phyloP scores from a whole-genome alignment of 2,888 invertebrate species.

The Belgica antarctica region DNA sequence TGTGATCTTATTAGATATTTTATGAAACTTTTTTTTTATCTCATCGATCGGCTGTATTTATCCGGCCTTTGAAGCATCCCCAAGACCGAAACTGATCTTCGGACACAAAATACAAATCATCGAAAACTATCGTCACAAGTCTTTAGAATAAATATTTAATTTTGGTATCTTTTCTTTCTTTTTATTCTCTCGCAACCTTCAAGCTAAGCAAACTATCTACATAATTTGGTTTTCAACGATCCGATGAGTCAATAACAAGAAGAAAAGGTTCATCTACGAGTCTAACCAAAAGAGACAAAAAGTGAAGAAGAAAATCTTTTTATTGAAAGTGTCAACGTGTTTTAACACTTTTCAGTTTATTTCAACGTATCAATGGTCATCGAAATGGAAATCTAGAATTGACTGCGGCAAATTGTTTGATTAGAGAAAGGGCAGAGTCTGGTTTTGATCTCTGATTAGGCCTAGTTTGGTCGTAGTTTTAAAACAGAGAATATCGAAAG shows the following conservation, averaged over 20 bases:
- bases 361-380: conserved; percentile 27
- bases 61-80: neutral
- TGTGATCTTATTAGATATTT: conserved; percentile 22
- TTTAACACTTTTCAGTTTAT: conserved; percentile 43
- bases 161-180: conserved; percentile 16
- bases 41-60: neutral
- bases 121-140: conserved; percentile 19
- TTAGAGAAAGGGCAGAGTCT: neutral
- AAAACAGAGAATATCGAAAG: too few species aligned
- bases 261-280: conserved; percentile 22
- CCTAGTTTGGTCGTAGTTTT: conserved; percentile 4
- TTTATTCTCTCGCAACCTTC: neutral
- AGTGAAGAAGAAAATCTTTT: too few species aligned
- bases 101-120: conserved; percentile 38
- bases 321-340: conserved; percentile 36
- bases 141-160: conserved; percentile 38
- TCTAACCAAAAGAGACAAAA: neutral
- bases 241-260: conserved; percentile 26
- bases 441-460: conserved; percentile 34
- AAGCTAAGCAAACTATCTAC: neutral
- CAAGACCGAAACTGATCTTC: neutral
- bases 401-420: conserved; percentile 38
- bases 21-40: neutral
- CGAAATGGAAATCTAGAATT: conserved; percentile 23
- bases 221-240: neutral